Base-by-base conservation (phyloP, 2,797 vertebrate genomes). In the Ibycter americanus region DNA sequence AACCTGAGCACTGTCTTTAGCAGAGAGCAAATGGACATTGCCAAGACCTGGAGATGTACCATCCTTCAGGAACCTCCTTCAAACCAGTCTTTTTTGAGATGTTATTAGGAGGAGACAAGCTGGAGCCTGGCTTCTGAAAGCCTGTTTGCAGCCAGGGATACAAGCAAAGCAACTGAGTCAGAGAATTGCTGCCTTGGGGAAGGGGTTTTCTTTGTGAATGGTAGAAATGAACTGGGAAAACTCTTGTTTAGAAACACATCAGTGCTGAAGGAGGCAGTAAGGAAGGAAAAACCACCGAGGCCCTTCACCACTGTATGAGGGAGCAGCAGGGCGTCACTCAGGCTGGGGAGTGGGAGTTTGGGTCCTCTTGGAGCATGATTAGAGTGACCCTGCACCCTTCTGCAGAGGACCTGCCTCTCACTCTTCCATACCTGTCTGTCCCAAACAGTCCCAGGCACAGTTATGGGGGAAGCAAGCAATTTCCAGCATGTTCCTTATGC, bases 141-240 rank as follows among this genome's bases (percentile, higher is more conserved):
- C 23, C 65, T 23, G 2, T 83, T 89, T 88, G 72, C 58, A 88
- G 62, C 6, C 36, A 82, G 32, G 0, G 2, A 76, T n/a, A 74
- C 9, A 90, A 96, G 78, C 58, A 91, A 71, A 87, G 78, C 12
- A 34, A 38, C 6, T 52, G 80, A 93, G 29, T 71, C 59, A 63
- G 79, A 78, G n/a, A 81, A 40, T 42, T 1, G 0, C 62, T 91
- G 59, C 34, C 77, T 73, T 68, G 26, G 59, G 62, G 55, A 92
- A 72, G 34, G 27, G 4, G 4, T 29, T 77, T 92, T 38, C 73
- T 90, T 62, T 55, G 9, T 79, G 78, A 83, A 10, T 13, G 16
- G 11, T 42, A 92, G 32, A 84, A 94, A 68, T 23, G 2, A 68
- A 61, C 29, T 34, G 49, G 4, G 3, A 79, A 88, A 72, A 56